Base-by-base conservation (phyloP, 2,797 vertebrate genomes). In the Numenius phaeopus region DNA sequence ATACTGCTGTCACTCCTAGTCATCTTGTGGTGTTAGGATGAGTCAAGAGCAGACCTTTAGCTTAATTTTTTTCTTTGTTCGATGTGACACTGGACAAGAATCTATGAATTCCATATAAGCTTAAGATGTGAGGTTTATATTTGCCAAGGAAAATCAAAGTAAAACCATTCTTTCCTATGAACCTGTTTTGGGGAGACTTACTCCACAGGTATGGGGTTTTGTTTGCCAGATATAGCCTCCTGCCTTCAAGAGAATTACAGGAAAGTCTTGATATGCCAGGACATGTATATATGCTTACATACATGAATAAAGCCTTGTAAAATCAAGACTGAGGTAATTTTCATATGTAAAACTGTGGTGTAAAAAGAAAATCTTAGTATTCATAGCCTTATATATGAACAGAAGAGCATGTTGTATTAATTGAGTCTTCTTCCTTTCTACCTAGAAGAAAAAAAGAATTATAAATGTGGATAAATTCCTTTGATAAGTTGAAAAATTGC, bases 271-370 rank as follows among this genome's bases (percentile, higher is more conserved):
- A 9, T 76, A 11, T 64, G 18, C 64, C 39, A 81, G 34, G 21
- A 66, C 3, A 42, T 0, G 0, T 47, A 23, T 10, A 3, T 70
- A 15, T 14, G 18, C n/a, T 84, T 69, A n/a, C n/a, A 37, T 14
- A 21, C 8, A 10, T n/a, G 9, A 71, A 66, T 66, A 55, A 76
- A 66, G 5, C 30, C 49, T 72, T 49, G 27, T 40, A 42, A 72
- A 86, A 73, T 57, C 32, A 66, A 82, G 55, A 62, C 27, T 24
- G 54, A 12, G 80, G 24, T 34, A 73, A 55, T 84, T 62, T 12
- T 73, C 5, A 1, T 37, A 14, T 8, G 23, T 70, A 72, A 57
- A 89, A 72, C 47, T 40, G 15, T 2, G 2, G 5, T 59, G 13
- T 57, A 57, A 81, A 91, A 85, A 64, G 2, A 64, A 87, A 66